Conservation (phyloP, 2,797 vertebrate genomes). For the Spea hammondii region DNA sequence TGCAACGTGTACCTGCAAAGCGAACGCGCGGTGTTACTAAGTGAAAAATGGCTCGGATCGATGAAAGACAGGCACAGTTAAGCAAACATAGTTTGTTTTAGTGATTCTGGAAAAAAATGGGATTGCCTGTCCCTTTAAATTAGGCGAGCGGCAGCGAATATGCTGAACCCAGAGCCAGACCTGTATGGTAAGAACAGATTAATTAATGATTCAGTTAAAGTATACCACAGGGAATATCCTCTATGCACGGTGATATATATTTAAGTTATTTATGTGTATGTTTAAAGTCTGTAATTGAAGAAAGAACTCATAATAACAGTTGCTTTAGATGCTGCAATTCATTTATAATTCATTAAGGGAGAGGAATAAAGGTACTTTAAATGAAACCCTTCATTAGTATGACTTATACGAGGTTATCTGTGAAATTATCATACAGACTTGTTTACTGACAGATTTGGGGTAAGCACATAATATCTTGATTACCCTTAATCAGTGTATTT, state of each 20-base stretch:
- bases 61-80: too few relatives aligned
- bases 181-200: conserved; percentile 1
- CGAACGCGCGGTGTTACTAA: too few relatives aligned
- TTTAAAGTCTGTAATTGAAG: conserved; percentile 47
- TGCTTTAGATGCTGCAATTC: conserved; percentile 44
- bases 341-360: conserved; percentile 50
- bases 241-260: conserved; percentile 41
- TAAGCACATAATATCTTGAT: conserved; percentile 36
- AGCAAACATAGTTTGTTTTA: too few relatives aligned
- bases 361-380: conserved; percentile 45
- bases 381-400: conserved; percentile 46
- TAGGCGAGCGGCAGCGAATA: not conserved
- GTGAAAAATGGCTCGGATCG: too few relatives aligned
- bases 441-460: conserved; percentile 35
- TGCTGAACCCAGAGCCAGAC: conserved; percentile 7
- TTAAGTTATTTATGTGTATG: conserved; percentile 42
- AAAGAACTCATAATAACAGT: conserved; percentile 49
- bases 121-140: too few relatives aligned
- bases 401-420: conserved; percentile 38
- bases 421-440: conserved; percentile 26
- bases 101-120: too few relatives aligned
- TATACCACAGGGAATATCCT: conserved; percentile 41
- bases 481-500: conserved; percentile 19
- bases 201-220: conserved; percentile 19
- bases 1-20: too few relatives aligned